phyloP scores from a whole-genome alignment of 1,140 invertebrate species.

The Sarcophaga peregrina region DNA sequence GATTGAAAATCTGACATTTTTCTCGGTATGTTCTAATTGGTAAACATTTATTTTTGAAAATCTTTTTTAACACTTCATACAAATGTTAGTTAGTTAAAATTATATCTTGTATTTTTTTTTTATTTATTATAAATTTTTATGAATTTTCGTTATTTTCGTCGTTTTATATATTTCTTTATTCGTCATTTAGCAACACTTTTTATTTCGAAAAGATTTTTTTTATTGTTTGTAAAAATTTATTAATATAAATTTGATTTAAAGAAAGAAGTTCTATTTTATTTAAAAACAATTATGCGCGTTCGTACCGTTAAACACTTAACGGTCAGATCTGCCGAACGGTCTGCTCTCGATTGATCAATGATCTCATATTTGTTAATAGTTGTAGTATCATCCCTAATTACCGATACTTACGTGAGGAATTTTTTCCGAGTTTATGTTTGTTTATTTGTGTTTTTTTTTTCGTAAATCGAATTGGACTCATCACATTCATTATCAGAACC shows the following conservation, averaged over 20 bases:
- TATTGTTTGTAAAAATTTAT: neutral
- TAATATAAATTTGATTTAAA: no score
- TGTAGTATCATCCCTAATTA: neutral
- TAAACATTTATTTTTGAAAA: no score
- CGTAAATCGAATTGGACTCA: neutral
- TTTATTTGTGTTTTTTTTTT: neutral
- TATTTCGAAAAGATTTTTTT: neutral
- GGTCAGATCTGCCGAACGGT: slow-evolving; percentile 33
- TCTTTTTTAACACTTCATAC: no score
- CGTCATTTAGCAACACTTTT: neutral
- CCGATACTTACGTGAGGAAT: neutral
- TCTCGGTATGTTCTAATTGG: no score
- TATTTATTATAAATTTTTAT: slow-evolving; percentile 24
- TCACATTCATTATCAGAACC: neutral
- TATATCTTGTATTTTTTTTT: slow-evolving; percentile 38
- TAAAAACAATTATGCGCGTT: neutral
- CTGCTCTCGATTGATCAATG: slow-evolving; percentile 22
- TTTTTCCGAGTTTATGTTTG: neutral
- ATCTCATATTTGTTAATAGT: neutral
- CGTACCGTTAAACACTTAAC: neutral
- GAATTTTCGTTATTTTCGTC: neutral
- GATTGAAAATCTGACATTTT: slow-evolving; percentile 43
- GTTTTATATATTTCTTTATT: neutral
- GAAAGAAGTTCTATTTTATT: no score
- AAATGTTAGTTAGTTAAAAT: neutral